Conservation (phyloP, 2,113 vertebrate genomes). For the Grammomys surdaster region DNA sequence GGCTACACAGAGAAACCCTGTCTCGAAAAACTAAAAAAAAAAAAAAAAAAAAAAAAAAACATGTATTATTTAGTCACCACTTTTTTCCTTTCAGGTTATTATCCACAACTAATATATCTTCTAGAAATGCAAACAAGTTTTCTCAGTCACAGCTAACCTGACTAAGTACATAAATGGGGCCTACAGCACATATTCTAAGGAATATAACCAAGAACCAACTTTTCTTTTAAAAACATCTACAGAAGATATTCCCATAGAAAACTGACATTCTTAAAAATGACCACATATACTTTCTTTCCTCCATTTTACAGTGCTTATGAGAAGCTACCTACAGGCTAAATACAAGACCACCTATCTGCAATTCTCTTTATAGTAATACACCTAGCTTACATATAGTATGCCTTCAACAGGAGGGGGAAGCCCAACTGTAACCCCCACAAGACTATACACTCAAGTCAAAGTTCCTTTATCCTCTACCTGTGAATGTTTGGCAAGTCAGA, state of each 20-base stretch:
- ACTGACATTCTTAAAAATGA: conserved; percentile 43
- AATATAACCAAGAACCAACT: neutral
- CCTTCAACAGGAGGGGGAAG: neutral
- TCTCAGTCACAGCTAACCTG: neutral
- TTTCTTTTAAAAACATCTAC: conserved; percentile 37
- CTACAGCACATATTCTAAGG: neutral
- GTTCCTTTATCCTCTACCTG: conserved; percentile 13
- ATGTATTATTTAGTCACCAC: neutral
- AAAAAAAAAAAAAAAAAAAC: neutral
- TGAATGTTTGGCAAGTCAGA: conserved; percentile 18
- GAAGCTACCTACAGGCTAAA: conserved; percentile 30
- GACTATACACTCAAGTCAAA: conserved; percentile 19
- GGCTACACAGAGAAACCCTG: no score
- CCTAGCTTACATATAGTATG: neutral
- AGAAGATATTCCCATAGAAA: neutral
- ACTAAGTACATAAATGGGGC: neutral
- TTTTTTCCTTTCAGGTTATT: neutral
- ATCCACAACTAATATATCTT: neutral
- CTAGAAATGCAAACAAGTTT: neutral
- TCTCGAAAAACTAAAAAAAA: no score
- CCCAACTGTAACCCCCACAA: neutral
- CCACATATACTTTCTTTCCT: conserved; percentile 5
- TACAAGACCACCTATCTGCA: neutral
- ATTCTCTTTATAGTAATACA: neutral
- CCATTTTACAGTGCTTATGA: conserved; percentile 18